Conservation (phyloP, 1,140 invertebrate species). For the Cyrtorhinus lividipennis region DNA sequence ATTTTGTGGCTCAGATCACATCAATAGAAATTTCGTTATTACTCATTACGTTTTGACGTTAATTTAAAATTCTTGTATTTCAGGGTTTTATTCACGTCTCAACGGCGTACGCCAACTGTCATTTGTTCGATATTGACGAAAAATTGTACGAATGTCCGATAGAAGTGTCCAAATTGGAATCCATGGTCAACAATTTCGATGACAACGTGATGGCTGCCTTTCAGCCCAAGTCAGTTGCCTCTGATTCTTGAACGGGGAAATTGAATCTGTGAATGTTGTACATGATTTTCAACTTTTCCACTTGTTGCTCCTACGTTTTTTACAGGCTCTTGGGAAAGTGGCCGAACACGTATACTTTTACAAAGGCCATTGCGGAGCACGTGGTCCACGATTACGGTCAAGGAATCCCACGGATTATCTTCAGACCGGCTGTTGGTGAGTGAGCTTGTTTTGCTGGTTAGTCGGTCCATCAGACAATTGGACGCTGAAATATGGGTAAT, state of each 20-base stretch:
- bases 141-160: slow-evolving; percentile 51
- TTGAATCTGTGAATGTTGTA: no score
- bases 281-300: no score
- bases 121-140: slow-evolving; percentile 39
- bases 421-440: slow-evolving; percentile 57
- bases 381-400: slow-evolving; percentile 45
- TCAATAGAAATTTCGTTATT: no score
- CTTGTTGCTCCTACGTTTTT: no score
- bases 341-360: slow-evolving; percentile 75
- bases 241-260: no score
- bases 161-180: slow-evolving; percentile 43
- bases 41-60: no score
- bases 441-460: slow-evolving; percentile 17
- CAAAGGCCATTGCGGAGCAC: slow-evolving; percentile 67
- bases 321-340: slow-evolving; percentile 42
- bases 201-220: slow-evolving; percentile 36
- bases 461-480: no score
- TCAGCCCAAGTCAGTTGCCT: slow-evolving; percentile 41
- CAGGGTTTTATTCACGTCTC: slow-evolving; percentile 50
- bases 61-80: no score
- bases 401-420: slow-evolving; percentile 54
- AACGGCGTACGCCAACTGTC: slow-evolving; percentile 53
- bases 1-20: no score
- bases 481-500: no score
- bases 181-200: slow-evolving; percentile 36